Base-by-base conservation (phyloP, 2,113 vertebrate species). In the Thalassarche chlororhynchos region DNA sequence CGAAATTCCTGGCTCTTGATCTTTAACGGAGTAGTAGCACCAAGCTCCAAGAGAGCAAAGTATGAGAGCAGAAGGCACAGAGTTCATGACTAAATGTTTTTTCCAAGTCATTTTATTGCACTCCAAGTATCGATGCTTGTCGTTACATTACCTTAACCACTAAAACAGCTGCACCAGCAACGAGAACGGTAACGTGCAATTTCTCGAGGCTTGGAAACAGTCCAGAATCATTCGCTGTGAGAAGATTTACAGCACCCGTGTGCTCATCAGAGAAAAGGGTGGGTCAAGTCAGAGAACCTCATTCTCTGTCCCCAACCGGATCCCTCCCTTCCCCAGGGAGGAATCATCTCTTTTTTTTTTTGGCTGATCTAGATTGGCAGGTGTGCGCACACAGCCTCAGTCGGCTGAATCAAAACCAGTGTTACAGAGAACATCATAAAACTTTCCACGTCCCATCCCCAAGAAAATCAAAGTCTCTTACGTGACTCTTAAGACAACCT, bases 211-310 rank as follows among this genome's bases (percentile, higher is more conserved):
- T 14, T 49, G 69, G 85, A 81, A 89, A 69, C 0, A 8, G 71
- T 61, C 65, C 78, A 96, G 95, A 38, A 78, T 9, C 13, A 6
- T 68, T 62, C 12, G 4, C 13, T 24, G 14, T 1, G 0, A 80
- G 47, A 44, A 40, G 85, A 96, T 89, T 89, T 91, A 96, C n/a
- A 93, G 84, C n/a, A 69, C 23, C 65, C 6, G 4, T 4, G 74
- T 8, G 57, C 68, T 75, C 68, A 29, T 38, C 60, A 55, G 79
- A 65, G 51, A 64, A 52, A 77, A 94, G 65, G 86, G 78, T 47
- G 64, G 64, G 49, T 85, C 87, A 79, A 31, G 31, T 2, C 68
- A 61, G 44, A 91, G 64, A 71, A 72, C 32, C 64, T 65, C 83
- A 46, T 62, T 38, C 66, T 47, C 71, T 18, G 14, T 44, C 61